Evolutionary conservation across 2,113 vertebrate genomes (phyloP), one percentile per base, ranked within the genome.

Genomic region (Pseudorhombus dupliciocellatus): DNA sequence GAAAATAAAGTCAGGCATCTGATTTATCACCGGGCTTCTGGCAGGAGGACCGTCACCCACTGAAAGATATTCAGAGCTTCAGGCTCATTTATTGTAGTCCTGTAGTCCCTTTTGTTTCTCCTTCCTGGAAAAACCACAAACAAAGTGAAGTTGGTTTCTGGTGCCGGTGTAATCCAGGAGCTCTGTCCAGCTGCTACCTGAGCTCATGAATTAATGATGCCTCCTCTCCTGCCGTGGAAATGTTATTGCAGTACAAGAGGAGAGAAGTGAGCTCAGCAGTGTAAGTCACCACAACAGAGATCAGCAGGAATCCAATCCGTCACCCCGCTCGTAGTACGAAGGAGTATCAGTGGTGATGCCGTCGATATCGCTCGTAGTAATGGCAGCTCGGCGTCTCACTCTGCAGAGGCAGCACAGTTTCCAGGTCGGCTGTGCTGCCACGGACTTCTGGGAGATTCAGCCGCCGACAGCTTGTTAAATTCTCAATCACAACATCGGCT

Each of bases 191-290:
- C 16, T 70, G 12, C 62, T 57, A 54, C 75, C 71, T 8, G 31
- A 73, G 56, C 58, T 61, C 66, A 87, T 88, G 64, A 66, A 90
- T 88, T 82, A 90, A 66, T 88, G 44, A 88, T 81, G 61, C 28
- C 16, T 14, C 21, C 25, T 66, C 25, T 34, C 57, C 63, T 50
- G 7, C 84, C 57, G 64, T 65, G 66, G 4, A 62, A 73, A 75
- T 76, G 71, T 79, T 80, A 67, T 66, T 76, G 62, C 73, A 79
- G 50, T 61, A 63, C 25, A 30, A 56, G 53, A 57, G 67, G 42
- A 75, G 73, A 7, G 56, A 42, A 56, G 62, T 42, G 52, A 11
- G 37, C 73, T 60, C 61, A 1, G 60, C 52, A 53, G 34, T 4
- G 22, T 7, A 22, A 51, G 40, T 42, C 57, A 10, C 28, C 25